Base-by-base conservation (phyloP, 1,140 invertebrate species). In the Pantala flavescens region DNA sequence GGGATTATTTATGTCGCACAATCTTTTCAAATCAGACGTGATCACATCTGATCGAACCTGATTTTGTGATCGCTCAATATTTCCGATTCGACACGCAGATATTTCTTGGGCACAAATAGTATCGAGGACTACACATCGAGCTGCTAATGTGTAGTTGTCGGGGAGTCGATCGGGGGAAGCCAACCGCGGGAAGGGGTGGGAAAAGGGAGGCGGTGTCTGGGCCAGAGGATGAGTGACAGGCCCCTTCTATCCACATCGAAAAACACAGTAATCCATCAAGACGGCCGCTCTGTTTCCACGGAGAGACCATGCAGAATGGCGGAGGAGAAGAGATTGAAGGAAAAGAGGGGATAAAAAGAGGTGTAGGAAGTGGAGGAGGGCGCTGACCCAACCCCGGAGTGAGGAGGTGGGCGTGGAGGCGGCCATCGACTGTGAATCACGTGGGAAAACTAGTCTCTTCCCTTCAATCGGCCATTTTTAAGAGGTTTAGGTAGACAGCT, bases 401-500 rank as follows among this genome's bases (percentile, higher is more conserved):
- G 49, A 36, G 9, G 49, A 63, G 49, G 49, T 19, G 12, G 49
- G 49, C n/a, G 49, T 16, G 49, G 16, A 63, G 49, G 49, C 49
- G 49, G 49, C 16, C 49, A 63, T 63, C 49, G 49, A 63, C 49
- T 63, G 49, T 63, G 49, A 63, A 63, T 63, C 49, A 63, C 49
- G 49, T 63, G 49, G 49, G 49, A 63, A 63, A 36, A 63, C 49
- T 19, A 63, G 49, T 21, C 49, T 21, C 49, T 21, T 21, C 49
- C 49, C 49, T 63, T 63, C 49, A 63, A 63, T 63, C 49, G 49
- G 49, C 49, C 49, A 63, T 63, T 63, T 63, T 63, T 63, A 63
- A 63, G 49, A 63, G 49, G 49, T 63, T 21, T 63, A 63, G 16
- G n/a, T 12, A 21, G 49, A 63, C 49, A 63, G 49, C 49, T 63